Base-by-base conservation (phyloP, 2,888 invertebrate species). In the Synergus gifuensis region DNA sequence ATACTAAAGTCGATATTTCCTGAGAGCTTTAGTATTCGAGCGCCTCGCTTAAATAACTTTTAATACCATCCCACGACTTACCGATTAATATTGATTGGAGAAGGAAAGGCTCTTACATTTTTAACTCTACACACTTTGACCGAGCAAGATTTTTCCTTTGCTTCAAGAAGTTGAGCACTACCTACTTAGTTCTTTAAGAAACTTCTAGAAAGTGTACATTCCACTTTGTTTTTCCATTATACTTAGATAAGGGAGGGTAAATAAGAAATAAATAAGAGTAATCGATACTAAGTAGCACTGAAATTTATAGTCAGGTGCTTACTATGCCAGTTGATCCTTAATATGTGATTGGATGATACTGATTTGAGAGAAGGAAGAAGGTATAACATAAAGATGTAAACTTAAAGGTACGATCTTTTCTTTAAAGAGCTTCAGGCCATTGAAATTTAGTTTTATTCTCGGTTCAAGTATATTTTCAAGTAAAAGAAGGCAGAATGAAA, bases 11-110 rank as follows among this genome's bases (percentile, higher is more conserved):
- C 69, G 49, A 69, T 69, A 69, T 69, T 69, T 69, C 36, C 22
- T 7, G 16, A 49, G 49, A 46, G 69, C 9, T 69, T 69, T 36
- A 36, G 69, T 69, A 69, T 69, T 69, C 69, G 49, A 69, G 69
- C 69, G 49, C 69, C 69, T 69, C 49, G 69, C 69, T 49, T 69
- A 69, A 69, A 69, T 69, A 69, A 69, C 69, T 69, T 69, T 69
- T 69, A 69, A 49, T 36, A 28, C 28, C 69, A 36, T n/a, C 69
- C 46, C 46, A 49, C 49, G 28, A 49, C 49, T 69, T 69, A 69
- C 49, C 28, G 69, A 69, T 49, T 69, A 69, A 69, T 69, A 49
- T 69, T 69, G 69, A 69, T 69, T 28, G 46, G 28, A 28, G 28
- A 28, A 28, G 69, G 49, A 36, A 69, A 69, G 49, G 69, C 69